These are phyloP conservation scores for Labroides dimidiatus DNA, from an alignment of 2,797 vertebrate genomes.

Conservation along the genomic window DNA sequence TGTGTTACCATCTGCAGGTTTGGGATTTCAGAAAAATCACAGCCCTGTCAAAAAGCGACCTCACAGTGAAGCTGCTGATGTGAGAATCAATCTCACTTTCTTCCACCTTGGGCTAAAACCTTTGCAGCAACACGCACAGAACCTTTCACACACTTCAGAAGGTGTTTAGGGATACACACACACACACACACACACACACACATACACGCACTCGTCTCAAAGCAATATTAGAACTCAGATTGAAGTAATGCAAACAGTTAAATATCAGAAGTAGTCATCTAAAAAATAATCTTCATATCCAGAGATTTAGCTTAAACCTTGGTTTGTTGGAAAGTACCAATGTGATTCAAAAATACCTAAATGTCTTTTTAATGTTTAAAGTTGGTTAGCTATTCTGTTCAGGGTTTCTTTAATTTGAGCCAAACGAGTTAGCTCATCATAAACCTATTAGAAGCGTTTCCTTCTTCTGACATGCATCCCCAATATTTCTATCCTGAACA, in stretches of 20 bases:
- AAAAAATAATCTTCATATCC: not conserved
- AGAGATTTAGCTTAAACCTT: not conserved
- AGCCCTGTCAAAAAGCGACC: constrained; percentile 31
- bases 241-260: constrained; percentile 1
- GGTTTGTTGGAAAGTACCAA: not conserved
- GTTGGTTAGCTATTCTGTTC: not conserved
- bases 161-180: constrained; percentile 16
- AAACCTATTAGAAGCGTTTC: not conserved
- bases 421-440: not conserved
- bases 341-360: too few relatives aligned
- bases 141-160: constrained; percentile 41
- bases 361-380: not conserved
- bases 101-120: constrained; percentile 53
- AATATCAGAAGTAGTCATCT: not conserved
- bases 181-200: constrained; percentile 55
- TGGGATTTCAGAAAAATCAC: constrained; percentile 23
- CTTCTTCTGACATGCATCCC: not conserved
- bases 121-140: constrained; percentile 58
- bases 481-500: not conserved
- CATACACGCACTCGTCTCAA: constrained; percentile 8
- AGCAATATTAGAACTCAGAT: constrained; percentile 4
- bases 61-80: constrained; percentile 28
- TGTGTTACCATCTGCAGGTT: constrained; percentile 3
- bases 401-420: not conserved
- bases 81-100: constrained; percentile 43